Percentiles rank a stretch among this genome's conserved stretches.
phyloP scores from a whole-genome alignment of 2,113 vertebrate genomes.

The Cinclus mexicanus region DNA sequence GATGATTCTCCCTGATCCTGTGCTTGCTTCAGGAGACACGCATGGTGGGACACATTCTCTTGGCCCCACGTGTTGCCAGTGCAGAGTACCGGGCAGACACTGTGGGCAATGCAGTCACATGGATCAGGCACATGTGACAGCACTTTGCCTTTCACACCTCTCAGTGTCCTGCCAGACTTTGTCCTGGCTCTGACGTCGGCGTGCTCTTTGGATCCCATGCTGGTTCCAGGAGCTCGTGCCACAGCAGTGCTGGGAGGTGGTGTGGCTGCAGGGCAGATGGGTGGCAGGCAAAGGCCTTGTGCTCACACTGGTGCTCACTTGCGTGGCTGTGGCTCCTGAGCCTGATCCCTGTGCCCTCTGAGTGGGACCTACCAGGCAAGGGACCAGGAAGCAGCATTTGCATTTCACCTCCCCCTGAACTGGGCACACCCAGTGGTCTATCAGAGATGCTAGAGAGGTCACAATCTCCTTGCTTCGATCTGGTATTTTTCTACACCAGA shows the following conservation, averaged over 20 bases:
- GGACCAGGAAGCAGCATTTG: background rate
- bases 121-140: background rate
- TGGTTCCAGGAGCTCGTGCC: background rate
- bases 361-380: background rate
- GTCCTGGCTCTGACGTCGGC: background rate
- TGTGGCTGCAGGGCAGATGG: rapidly evolving
- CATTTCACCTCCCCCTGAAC: background rate
- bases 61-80: background rate
- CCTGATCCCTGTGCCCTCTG: background rate
- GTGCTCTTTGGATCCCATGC: conserved; percentile 4
- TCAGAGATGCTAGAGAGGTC: background rate
- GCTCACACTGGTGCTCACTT: background rate
- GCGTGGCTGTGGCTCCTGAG: rapidly evolving
- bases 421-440: background rate
- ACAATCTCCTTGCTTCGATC: background rate
- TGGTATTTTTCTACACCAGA: rapidly evolving
- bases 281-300: rapidly evolving
- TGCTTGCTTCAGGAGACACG: background rate
- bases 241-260: background rate
- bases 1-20: background rate
- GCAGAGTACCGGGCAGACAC: background rate
- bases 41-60: rapidly evolving
- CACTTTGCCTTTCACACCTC: background rate
- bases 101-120: rapidly evolving
- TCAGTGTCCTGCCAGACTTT: conserved; percentile 37